Percentiles rank a stretch among this genome's conserved stretches.
These are phyloP conservation scores for Mycetomoellerius zeteki DNA, from an alignment of 1,140 invertebrate species.

Conservation along the genomic window DNA sequence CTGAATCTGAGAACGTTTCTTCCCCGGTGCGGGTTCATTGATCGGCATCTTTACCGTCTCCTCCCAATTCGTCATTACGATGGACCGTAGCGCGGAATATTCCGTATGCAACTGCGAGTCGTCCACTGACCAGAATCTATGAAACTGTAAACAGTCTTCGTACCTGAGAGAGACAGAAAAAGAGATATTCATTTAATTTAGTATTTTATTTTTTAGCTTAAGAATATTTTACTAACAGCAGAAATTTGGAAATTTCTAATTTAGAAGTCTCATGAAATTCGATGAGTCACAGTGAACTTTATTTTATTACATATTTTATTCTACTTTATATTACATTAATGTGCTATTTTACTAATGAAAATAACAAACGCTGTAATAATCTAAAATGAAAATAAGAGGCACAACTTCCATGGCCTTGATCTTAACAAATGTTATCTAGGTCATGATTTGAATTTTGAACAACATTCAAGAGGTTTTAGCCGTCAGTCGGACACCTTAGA, in stretches of 20 bases:
- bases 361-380: not conserved
- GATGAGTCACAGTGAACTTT: not conserved
- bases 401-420: no score
- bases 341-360: not conserved
- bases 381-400: not conserved
- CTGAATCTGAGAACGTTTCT: constrained; percentile 98
- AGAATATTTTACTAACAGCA: not conserved
- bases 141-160: constrained; percentile 97
- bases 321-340: not conserved
- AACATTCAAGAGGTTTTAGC: no score
- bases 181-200: constrained; percentile 14
- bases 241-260: not conserved
- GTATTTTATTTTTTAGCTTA: not conserved
- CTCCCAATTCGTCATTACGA: constrained; percentile 99
- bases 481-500: no score
- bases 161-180: constrained; percentile 89
- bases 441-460: no score
- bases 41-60: constrained; percentile 99
- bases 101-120: constrained; percentile 98
- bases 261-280: not conserved
- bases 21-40: constrained; percentile 98
- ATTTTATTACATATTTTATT: not conserved
- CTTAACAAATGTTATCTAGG: no score
- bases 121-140: constrained; percentile 99
- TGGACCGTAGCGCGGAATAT: constrained; percentile 97